Evolutionary conservation across 2,113 vertebrate genomes (phyloP).

Genomic region (Pelvicachromis taeniatus): DNA sequence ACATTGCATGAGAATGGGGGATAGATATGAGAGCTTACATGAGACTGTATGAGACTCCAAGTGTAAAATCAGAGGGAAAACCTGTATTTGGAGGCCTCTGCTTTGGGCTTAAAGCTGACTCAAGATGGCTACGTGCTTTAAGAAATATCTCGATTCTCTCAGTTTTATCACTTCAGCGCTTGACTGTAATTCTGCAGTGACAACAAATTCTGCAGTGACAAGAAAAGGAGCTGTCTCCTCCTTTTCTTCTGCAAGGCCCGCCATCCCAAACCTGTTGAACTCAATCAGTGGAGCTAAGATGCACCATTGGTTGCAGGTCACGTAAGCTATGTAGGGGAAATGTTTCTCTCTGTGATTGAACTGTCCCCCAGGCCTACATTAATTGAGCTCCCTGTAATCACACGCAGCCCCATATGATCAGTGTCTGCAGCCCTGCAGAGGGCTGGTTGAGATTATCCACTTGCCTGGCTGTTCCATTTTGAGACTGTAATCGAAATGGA

Average conservation of each 20-base stretch:
- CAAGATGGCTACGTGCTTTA: not conserved
- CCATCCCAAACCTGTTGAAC: conserved; percentile 46
- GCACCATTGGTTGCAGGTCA: conserved; percentile 55
- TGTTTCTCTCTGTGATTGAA: conserved; percentile 64
- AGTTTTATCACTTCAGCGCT: not conserved
- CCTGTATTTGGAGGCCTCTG: conserved; percentile 10
- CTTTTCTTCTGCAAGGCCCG: not conserved
- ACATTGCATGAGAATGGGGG: conserved; percentile 47
- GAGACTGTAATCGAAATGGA: conserved; percentile 47
- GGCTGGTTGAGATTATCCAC: conserved; percentile 33
- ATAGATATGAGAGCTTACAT: conserved; percentile 22
- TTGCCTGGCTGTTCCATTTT: conserved; percentile 30
- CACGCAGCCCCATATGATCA: conserved; percentile 29
- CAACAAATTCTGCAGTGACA: not conserved
- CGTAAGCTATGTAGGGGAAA: conserved; percentile 53
- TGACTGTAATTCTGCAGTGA: not conserved
- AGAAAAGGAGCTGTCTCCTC: not conserved
- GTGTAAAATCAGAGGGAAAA: conserved; percentile 7
- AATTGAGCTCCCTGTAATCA: conserved; percentile 63
- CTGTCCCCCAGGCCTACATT: conserved; percentile 30
- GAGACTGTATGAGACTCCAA: conserved; percentile 2
- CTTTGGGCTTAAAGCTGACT: not conserved
- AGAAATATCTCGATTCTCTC: not conserved
- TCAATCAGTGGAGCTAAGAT: conserved; percentile 56
- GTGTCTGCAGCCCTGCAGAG: conserved; percentile 14